These are phyloP conservation scores for Progne subis DNA, from an alignment of 2,113 vertebrate genomes.

Conservation along the genomic window DNA sequence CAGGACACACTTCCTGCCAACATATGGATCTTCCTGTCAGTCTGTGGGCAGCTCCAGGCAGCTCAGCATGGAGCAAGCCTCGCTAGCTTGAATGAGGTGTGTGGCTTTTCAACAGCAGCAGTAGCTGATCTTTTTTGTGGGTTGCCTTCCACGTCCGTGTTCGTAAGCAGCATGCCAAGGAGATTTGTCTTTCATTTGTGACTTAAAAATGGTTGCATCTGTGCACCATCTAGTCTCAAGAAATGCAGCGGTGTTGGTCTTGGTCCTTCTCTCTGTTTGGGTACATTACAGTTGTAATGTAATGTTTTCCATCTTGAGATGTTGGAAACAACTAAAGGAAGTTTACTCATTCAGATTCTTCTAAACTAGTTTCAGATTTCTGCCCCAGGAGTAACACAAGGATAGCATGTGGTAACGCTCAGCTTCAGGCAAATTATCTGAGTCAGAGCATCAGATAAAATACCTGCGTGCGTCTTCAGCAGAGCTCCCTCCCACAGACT, in stretches of 20 bases:
- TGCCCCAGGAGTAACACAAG: neutral
- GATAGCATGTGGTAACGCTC: neutral
- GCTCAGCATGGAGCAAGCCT: neutral
- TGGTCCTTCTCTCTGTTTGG: neutral
- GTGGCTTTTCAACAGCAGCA: neutral
- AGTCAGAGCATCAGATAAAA: neutral
- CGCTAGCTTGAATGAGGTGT: accelerated
- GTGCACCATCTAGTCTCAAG: neutral
- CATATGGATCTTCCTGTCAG: accelerated
- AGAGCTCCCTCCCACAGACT: neutral
- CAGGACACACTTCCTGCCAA: neutral
- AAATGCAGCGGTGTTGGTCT: neutral
- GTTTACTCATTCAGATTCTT: neutral
- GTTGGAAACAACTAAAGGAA: neutral
- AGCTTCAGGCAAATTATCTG: neutral
- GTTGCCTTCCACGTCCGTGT: neutral
- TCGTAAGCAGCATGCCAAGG: neutral
- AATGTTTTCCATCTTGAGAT: neutral
- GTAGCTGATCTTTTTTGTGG: neutral
- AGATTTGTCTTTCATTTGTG: neutral
- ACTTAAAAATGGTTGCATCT: neutral
- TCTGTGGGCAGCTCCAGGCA: neutral
- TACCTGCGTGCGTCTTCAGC: accelerated
- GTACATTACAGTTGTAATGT: accelerated
- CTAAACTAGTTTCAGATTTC: neutral